Base-by-base conservation (phyloP, 2,113 vertebrate genomes). In the Seriola quinqueradiata region DNA sequence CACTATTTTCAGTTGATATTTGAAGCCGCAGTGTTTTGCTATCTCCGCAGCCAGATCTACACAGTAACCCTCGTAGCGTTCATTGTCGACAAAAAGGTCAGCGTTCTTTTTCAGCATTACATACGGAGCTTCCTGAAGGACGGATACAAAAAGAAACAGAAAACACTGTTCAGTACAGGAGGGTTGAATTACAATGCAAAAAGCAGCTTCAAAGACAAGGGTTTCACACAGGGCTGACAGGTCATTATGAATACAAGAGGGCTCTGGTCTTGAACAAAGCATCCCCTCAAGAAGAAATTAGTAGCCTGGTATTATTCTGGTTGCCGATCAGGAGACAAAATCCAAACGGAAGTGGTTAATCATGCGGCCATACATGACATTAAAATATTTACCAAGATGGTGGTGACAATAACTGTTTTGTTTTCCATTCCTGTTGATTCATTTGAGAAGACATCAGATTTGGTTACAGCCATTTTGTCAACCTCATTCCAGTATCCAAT, bases 91-190 rank as follows among this genome's bases (percentile, higher is more conserved):
- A 83, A 98, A 97, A 90, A 97, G 96, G 93, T 99, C 98, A 1
- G 97, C 94, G 70, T 99, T 99, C 96, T 99, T 99, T 94, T 99
- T 99, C 92, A 97, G 96, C 98, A 99, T 99, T 64, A 99, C 98
- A 66, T 99, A 99, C 0, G 98, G 98, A 19, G 98, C 97, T 96
- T 99, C 98, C 98, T 99, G 82, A 34, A 85, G 64, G 59, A 86
- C 66, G 74, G 21, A 73, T 40, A 70, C 23, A 72, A 42, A 69
- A 42, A 38, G 40, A 42, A 44, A 75, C 8, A 48, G 36, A 81
- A 40, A 57, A 85, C 60, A 77, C 32, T 50, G 36, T 19, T 92
- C 63, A 88, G 60, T 63, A 74, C 78, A 80, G 52, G 19, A n/a
- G 70, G 57, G 19, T 70, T 65, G 70, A 61, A 72, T 77, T 42